These are phyloP conservation scores for Sinohyriopsis cumingii DNA, from an alignment of 2,888 invertebrate species.

Conservation along the genomic window DNA sequence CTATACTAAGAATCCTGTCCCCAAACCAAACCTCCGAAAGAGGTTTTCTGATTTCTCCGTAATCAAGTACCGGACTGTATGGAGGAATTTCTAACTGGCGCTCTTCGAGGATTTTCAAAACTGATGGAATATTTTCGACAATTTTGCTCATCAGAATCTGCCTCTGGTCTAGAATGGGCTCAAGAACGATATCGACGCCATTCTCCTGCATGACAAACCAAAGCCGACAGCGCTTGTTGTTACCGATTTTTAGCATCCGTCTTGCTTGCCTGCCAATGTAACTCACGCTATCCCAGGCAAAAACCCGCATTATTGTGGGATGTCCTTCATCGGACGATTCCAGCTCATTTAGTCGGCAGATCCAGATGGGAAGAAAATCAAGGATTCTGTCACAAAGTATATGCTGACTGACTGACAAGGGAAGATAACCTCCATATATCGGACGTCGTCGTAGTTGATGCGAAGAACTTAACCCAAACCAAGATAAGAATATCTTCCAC, in stretches of 20 bases:
- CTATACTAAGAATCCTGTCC: constrained; percentile 9
- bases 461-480: constrained; percentile 42
- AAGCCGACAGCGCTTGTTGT: constrained; percentile 8
- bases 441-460: constrained; percentile 44
- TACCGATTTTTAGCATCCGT: constrained; percentile 11
- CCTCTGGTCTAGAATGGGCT: constrained; percentile 8
- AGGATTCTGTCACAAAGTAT: constrained; percentile 23
- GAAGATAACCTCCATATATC: constrained; percentile 13
- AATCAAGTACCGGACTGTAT: no score
- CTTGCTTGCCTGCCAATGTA: constrained; percentile 26
- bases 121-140: constrained; percentile 8
- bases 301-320: constrained; percentile 10
- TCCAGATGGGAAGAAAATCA: constrained; percentile 25
- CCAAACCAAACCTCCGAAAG: constrained; percentile 14
- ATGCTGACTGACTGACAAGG: constrained; percentile 3
- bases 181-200: constrained; percentile 10
- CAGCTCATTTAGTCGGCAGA: constrained; percentile 20
- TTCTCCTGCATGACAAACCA: constrained; percentile 24
- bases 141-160: constrained; percentile 20
- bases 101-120: constrained; percentile 11
- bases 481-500: constrained; percentile 46
- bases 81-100: constrained; percentile 8
- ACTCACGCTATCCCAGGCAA: constrained; percentile 31
- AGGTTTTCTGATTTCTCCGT: background rate
- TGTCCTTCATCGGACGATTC: constrained; percentile 12